phyloP scores from a whole-genome alignment of 1,140 invertebrate genomes.

The Drosophila obscura region DNA sequence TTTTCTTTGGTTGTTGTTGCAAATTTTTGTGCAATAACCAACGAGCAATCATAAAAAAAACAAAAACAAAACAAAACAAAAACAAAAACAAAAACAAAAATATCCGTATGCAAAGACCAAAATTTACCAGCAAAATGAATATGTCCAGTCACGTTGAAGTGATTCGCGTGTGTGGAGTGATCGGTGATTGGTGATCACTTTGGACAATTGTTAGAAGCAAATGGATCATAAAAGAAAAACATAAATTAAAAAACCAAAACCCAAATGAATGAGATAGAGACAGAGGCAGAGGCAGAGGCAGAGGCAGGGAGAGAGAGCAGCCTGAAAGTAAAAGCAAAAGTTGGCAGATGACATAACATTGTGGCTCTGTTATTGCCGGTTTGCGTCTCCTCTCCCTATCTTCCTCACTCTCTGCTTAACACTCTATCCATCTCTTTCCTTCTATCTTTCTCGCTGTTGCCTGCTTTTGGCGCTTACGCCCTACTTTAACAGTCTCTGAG shows the following conservation, averaged over 20 bases:
- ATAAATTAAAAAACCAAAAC: constrained; percentile 6
- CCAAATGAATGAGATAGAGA: neutral
- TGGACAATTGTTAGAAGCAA: constrained; percentile 47
- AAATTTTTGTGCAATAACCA: constrained; percentile 28
- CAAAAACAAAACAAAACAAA: constrained; percentile 28
- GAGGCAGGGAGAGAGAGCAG: constrained; percentile 1
- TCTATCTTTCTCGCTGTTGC: constrained; percentile 25
- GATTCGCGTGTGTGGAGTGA: neutral
- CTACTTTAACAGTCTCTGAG: constrained; percentile 43
- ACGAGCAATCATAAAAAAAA: constrained; percentile 7
- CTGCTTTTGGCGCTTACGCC: constrained; percentile 54
- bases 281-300: neutral
- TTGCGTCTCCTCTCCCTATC: constrained; percentile 6
- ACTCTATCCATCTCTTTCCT: constrained; percentile 6
- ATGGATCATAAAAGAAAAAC: constrained; percentile 20
- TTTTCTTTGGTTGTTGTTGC: constrained; percentile 5
- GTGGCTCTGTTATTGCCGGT: constrained; percentile 30
- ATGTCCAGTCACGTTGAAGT: constrained; percentile 36
- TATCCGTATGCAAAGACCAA: constrained; percentile 40
- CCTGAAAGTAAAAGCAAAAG: constrained; percentile 43
- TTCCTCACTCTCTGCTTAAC: neutral
- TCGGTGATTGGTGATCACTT: constrained; percentile 22
- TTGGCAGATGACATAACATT: constrained; percentile 40
- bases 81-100: neutral
- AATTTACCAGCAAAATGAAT: neutral